phyloP scores from a whole-genome alignment of 2,888 invertebrate genomes.

The Stramonita haemastoma region DNA sequence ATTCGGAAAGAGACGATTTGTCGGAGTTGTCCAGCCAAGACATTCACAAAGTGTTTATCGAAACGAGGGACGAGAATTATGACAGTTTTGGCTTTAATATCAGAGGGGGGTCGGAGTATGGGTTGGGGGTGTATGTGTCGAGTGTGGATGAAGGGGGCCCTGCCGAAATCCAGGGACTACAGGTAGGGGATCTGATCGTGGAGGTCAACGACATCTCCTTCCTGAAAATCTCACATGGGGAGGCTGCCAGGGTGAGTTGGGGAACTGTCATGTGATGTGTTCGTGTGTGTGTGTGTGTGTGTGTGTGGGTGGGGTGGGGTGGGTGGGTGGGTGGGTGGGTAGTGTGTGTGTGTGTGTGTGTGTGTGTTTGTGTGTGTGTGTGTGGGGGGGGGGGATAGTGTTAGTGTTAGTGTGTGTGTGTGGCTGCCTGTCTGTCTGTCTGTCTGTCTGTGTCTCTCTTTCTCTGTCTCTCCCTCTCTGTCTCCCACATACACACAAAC shows the following conservation, averaged over 20 bases:
- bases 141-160: constrained; percentile 95
- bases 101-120: constrained; percentile 94
- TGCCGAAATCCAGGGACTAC: constrained; percentile 89
- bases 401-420: too few species aligned
- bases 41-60: constrained; percentile 36
- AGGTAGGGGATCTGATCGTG: constrained; percentile 90
- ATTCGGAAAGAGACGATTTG: constrained; percentile 24
- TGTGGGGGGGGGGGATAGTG: too few species aligned
- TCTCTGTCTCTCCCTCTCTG: too few species aligned
- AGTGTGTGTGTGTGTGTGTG: too few species aligned
- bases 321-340: too few species aligned
- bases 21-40: not conserved
- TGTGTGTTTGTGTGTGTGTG: too few species aligned
- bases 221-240: constrained; percentile 71
- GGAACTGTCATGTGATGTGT: not conserved
- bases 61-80: constrained; percentile 43
- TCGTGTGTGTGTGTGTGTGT: not conserved
- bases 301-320: too few species aligned
- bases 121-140: constrained; percentile 95
- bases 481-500: not conserved
- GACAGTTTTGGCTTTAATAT: constrained; percentile 93
- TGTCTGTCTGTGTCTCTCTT: too few species aligned
- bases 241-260: constrained; percentile 69
- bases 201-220: constrained; percentile 96
- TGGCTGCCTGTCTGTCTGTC: too few species aligned